Conservation (phyloP, 1,140 invertebrate species). For the Wasmannia auropunctata region DNA sequence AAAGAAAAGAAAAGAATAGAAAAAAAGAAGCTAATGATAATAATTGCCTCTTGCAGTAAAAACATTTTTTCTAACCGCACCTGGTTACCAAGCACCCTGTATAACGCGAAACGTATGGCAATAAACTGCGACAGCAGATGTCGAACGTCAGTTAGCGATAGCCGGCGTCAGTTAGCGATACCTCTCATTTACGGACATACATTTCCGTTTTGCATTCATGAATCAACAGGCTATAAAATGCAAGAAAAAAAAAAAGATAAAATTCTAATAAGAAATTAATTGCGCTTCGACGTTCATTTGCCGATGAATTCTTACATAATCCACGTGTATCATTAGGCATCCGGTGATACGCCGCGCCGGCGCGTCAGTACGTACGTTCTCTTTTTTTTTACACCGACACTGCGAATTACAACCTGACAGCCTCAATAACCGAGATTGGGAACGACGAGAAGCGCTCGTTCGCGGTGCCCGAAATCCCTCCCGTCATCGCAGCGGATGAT, state of each 20-base stretch:
- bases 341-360: not conserved
- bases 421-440: not conserved
- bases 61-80: not conserved
- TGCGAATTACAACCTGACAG: not conserved
- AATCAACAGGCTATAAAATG: not conserved
- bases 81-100: not conserved
- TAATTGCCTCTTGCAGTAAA: not conserved
- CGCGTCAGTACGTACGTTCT: not conserved
- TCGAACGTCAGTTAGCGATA: not conserved
- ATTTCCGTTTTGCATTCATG: slow-evolving; percentile 12
- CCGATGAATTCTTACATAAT: slow-evolving; percentile 24
- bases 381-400: slow-evolving; percentile 1
- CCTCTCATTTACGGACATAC: not conserved
- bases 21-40: not conserved
- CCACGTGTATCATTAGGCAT: not conserved
- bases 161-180: not conserved
- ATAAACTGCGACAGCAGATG: not conserved
- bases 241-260: not conserved
- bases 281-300: not conserved
- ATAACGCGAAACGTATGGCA: not conserved
- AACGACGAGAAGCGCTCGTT: slow-evolving; percentile 10
- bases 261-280: slow-evolving; percentile 42
- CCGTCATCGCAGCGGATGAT: not conserved
- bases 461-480: not conserved
- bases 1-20: not conserved